Base-by-base conservation (phyloP, 2,797 vertebrate genomes). In the Betta splendens region DNA sequence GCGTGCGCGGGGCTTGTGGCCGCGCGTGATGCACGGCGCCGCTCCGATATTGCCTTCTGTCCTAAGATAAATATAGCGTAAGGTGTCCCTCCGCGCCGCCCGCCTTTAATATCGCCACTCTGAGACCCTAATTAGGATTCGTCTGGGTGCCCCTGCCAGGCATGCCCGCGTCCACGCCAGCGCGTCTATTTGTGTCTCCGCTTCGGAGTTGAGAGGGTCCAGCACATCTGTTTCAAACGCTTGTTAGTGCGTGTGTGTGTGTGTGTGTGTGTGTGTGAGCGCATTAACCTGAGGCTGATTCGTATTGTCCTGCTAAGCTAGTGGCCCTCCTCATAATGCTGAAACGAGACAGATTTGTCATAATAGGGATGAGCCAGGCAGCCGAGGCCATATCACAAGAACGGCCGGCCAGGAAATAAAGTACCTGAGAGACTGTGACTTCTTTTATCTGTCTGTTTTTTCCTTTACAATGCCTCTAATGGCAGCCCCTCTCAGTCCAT, bases 291-390 rank as follows among this genome's bases (percentile, higher is more conserved):
- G 57, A 49, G 69, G 64, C 66, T 76, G 79, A 79, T 72, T 88
- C 68, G 69, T 83, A 72, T 62, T 50, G 77, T 79, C 70, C 80
- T 20, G 62, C 69, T 82, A 74, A 86, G 79, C 81, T 67, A 74
- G 49, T 65, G 67, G 61, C 71, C 80, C 63, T 75, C 36, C 81
- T 73, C 67, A 42, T 76, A 76, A 85, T 55, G 73, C 57, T 38
- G 31, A 71, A 75, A 73, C 43, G 37, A 84, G 79, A 84, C 69
- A 75, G 67, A 87, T 87, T 82, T 85, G 84, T 89, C 83, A 85
- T 81, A 76, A 81, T 80, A 63, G 72, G 51, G 75, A 63, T 55
- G 72, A 82, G 79, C 59, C 62, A 32, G 65, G 68, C 76, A 82
- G 74, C 63, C 22, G 60, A 54, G 71, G 56, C 74, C 67, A 28